A percentile compares a stretch with the other conserved stretches of the same genome.
Evolutionary conservation across 1,140 invertebrate species (phyloP).

Genomic region (Heliconius hermathena): DNA sequence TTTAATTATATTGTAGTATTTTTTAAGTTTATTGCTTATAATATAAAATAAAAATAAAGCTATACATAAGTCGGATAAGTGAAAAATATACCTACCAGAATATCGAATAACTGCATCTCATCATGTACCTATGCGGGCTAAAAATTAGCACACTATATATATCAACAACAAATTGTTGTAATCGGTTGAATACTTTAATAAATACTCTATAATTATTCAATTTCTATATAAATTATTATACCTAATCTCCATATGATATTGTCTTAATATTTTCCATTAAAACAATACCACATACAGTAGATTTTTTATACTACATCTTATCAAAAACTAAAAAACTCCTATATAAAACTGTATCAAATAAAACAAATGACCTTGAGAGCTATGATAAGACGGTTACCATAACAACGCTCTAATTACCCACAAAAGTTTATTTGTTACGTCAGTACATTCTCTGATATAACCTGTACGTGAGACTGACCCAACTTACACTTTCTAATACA

Average conservation of each 20-base stretch:
- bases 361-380: conserved; percentile 43
- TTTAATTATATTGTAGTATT: too few species aligned
- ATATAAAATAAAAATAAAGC: too few species aligned
- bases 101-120: background rate
- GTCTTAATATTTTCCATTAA: too few species aligned
- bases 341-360: background rate
- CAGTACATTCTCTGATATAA: conserved; percentile 73
- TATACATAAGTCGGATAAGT: too few species aligned
- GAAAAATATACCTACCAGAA: background rate
- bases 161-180: too few species aligned
- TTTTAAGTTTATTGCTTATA: too few species aligned
- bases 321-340: background rate
- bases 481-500: conserved; percentile 76
- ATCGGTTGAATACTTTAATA: background rate
- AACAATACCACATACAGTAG: too few species aligned
- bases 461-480: conserved; percentile 67
- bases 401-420: conserved; percentile 72
- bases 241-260: too few species aligned
- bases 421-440: conserved; percentile 72
- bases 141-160: background rate
- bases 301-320: background rate
- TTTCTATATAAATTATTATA: too few species aligned
- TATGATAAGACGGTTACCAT: conserved; percentile 44
- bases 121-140: background rate
- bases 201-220: too few species aligned